Base-by-base conservation (phyloP, 2,797 vertebrate genomes). In the Anas georgica region DNA sequence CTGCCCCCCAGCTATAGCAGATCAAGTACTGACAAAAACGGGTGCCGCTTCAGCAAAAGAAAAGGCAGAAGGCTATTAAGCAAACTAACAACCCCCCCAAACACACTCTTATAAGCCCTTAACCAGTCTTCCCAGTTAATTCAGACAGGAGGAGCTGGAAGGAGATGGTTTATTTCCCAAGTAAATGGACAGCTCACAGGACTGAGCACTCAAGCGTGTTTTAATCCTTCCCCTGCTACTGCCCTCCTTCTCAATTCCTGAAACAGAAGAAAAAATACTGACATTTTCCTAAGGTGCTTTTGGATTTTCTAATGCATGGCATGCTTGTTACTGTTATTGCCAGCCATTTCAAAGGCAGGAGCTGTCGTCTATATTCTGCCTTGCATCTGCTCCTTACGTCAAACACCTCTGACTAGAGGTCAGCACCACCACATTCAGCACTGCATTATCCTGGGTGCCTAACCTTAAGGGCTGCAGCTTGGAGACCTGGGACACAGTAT, bases 1-100 rank as follows among this genome's bases (percentile, higher is more conserved):
- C 67, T 83, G 16, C 58, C 86, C 69, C 74, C 85, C 93, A 93
- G 88, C 80, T 86, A 92, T 54, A 75, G 55, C 45, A 86, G 79
- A 86, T 86, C 93, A 92, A 48, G 64, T 78, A 54, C 78, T 86
- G 78, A 76, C 82, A 68, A 63, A 91, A 89, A 60, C 86, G 68
- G 43, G 74, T 90, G 39, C 52, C 39, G 37, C 35, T 86, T 72
- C 87, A 72, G 50, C n/a, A 94, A 73, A 35, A 90, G 46, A 91
- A 85, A 91, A n/a, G 31, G 10, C 76, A 72, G 45, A 59, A 33
- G 26, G 45, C 41, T 31, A 23, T 72, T 31, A 6, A 72, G 78
- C 56, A 74, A 25, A 33, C 4, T 48, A 45, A 48, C 45, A 46
- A 23, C 7, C 22, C 46, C 46, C 46, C 46, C 46, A 66, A 39